phyloP scores from a whole-genome alignment of 2,797 vertebrate species.

The Vultur gryphus region DNA sequence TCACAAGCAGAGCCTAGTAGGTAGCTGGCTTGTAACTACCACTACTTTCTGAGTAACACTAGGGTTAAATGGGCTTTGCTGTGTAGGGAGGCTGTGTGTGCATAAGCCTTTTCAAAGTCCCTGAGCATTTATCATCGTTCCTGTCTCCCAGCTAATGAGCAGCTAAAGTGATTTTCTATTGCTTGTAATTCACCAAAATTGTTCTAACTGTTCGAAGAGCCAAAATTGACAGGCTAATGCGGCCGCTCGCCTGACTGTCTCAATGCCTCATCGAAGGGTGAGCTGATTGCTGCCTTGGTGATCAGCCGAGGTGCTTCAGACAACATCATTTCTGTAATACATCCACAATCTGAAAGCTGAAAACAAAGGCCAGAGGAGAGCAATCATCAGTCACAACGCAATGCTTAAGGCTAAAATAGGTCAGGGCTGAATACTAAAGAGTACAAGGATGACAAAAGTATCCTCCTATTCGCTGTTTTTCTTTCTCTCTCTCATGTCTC shows the following conservation, averaged over 20 bases:
- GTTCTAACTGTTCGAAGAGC: slow-evolving; percentile 71
- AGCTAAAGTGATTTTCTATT: slow-evolving; percentile 76
- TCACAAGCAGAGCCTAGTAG: neutral
- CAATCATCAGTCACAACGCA: slow-evolving; percentile 7
- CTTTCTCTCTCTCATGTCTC: neutral
- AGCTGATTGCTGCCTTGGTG: slow-evolving; percentile 67
- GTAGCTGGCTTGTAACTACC: neutral
- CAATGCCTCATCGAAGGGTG: slow-evolving; percentile 58
- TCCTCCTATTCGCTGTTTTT: neutral
- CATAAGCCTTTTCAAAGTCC: slow-evolving; percentile 35
- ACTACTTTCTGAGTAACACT: neutral
- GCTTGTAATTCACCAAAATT: slow-evolving; percentile 76
- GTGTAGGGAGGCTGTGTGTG: neutral
- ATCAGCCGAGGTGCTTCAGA: slow-evolving; percentile 69
- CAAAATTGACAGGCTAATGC: slow-evolving; percentile 74
- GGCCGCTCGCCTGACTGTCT: slow-evolving; percentile 51
- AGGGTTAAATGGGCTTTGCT: slow-evolving; percentile 31
- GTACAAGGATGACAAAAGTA: neutral
- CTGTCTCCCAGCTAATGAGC: slow-evolving; percentile 69
- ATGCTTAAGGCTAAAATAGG: slow-evolving; percentile 48
- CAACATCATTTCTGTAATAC: slow-evolving; percentile 60
- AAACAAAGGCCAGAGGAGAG: slow-evolving; percentile 51
- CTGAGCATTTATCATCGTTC: slow-evolving; percentile 61
- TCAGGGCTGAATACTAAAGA: slow-evolving; percentile 51
- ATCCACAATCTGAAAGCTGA: slow-evolving; percentile 63